Conservation (phyloP, 2,797 vertebrate species). For the Harpagifer antarcticus region DNA sequence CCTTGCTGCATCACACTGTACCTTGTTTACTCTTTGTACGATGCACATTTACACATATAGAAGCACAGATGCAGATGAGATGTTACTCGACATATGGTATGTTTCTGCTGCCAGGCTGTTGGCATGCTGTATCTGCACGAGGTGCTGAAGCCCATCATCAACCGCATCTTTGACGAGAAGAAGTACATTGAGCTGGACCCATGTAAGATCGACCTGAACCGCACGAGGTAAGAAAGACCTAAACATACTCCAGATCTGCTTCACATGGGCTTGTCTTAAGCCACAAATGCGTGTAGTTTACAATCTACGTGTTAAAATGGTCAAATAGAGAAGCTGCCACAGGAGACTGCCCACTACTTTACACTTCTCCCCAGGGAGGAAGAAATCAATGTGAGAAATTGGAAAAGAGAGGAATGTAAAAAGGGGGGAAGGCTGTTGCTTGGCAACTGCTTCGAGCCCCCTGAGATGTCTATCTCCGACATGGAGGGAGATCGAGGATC, state of each 20-base stretch:
- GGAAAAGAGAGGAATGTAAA: conserved; percentile 51
- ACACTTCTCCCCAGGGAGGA: conserved; percentile 52
- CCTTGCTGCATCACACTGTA: not conserved
- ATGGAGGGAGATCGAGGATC: conserved; percentile 67
- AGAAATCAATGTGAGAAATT: conserved; percentile 68
- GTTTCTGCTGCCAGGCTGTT: conserved; percentile 84
- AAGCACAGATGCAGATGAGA: conserved; percentile 26
- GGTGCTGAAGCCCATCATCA: conserved; percentile 89
- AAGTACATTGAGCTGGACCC: conserved; percentile 95
- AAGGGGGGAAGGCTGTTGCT: conserved; percentile 77
- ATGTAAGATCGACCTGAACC: conserved; percentile 91
- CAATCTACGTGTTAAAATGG: conserved; percentile 37
- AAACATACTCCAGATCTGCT: conserved; percentile 4
- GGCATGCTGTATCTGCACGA: conserved; percentile 94
- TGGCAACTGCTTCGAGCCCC: conserved; percentile 81
- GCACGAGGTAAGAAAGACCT: conserved; percentile 79
- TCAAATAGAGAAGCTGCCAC: conserved; percentile 47
- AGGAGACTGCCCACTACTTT: conserved; percentile 43
- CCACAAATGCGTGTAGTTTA: conserved; percentile 16
- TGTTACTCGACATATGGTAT: conserved; percentile 39
- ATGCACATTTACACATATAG: conserved; percentile 11
- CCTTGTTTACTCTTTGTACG: conserved; percentile 6
- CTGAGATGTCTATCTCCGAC: conserved; percentile 76
- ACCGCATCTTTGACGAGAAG: conserved; percentile 92
- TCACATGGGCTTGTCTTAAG: conserved; percentile 1